Conservation (phyloP, 2,888 invertebrate genomes). For the Acrobasis repandana region DNA sequence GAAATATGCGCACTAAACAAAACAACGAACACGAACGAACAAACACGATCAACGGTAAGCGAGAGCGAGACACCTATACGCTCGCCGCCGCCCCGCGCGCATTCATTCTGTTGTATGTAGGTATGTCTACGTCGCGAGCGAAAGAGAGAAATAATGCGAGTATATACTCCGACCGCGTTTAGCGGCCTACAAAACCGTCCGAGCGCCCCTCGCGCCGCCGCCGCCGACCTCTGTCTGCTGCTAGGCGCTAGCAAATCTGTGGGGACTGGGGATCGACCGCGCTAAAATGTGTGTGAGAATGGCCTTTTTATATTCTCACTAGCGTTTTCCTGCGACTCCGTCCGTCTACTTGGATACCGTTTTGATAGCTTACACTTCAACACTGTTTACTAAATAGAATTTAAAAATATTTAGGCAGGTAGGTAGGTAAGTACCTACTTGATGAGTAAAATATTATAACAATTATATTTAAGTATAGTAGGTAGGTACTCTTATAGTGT, state of each 20-base stretch:
- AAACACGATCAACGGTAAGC: background rate
- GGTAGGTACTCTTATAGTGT: too few relatives aligned
- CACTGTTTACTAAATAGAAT: too few relatives aligned
- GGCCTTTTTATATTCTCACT: too few relatives aligned
- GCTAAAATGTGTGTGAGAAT: background rate
- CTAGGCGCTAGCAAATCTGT: background rate
- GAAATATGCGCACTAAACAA: constrained; percentile 5
- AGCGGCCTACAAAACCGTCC: background rate
- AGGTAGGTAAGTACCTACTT: too few relatives aligned
- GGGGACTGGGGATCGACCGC: background rate
- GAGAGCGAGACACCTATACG: background rate
- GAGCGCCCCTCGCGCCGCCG: too few relatives aligned
- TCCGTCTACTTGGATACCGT: too few relatives aligned
- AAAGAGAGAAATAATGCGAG: constrained; percentile 3
- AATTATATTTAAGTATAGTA: too few relatives aligned
- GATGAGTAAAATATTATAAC: too few relatives aligned
- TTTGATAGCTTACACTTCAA: too few relatives aligned
- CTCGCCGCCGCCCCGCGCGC: background rate
- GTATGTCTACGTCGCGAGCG: background rate
- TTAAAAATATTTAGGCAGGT: too few relatives aligned
- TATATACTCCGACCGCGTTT: background rate
- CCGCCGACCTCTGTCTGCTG: background rate
- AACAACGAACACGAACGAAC: background rate
- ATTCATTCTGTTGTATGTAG: background rate
- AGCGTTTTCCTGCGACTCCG: too few relatives aligned